Base-by-base conservation (phyloP, 2,888 invertebrate genomes). In the Plusia festucae region DNA sequence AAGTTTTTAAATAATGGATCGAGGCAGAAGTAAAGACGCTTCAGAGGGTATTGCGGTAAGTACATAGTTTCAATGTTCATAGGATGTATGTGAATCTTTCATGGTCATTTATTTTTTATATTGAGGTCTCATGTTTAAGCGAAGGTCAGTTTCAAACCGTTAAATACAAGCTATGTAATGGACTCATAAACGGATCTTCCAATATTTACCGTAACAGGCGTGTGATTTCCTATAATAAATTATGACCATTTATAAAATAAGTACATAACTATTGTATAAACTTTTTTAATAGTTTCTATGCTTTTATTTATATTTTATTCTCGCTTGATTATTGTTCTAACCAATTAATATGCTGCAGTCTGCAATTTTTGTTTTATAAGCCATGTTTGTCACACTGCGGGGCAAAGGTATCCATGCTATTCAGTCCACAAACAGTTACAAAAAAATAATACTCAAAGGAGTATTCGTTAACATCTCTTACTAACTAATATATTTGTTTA, bases 11-110 rank as follows among this genome's bases (percentile, higher is more conserved):
- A 64, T 63, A 52, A 93, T 94, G 94, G 94, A 93, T 82, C 84
- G 82, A 49, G 89, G 85, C 67, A 88, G 92, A 83, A 88, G 85
- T 20, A 93, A 93, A 85, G 91, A 91, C 84, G 95, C 95, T 6
- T 94, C 94, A 22, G 95, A 95, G 86, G 95, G 94, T 49, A 93
- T 95, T 65, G 95, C 92, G 27, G 95, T 95, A 79, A 91, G 94
- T 85, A 58, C 16, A 3, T 27, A 34, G 16, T 52, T 30, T 30
- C 2, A 32, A 65, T 15, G 55, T 46, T 5, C 22, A 15, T 34
- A 51, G 51, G 11, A 27, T 46, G 13, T 34, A 7, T 34, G 11
- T 32, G 76, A 66, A 34, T 55, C 52, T 68, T 49, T 64, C 66
- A 69, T 55, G 49, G 66, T 78, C 76, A 68, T 54, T 49, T 56